A percentile compares a stretch with the other conserved stretches of the same genome.
These are phyloP conservation scores for Ceyx cyanopectus DNA, from an alignment of 2,113 vertebrate species.

Conservation along the genomic window DNA sequence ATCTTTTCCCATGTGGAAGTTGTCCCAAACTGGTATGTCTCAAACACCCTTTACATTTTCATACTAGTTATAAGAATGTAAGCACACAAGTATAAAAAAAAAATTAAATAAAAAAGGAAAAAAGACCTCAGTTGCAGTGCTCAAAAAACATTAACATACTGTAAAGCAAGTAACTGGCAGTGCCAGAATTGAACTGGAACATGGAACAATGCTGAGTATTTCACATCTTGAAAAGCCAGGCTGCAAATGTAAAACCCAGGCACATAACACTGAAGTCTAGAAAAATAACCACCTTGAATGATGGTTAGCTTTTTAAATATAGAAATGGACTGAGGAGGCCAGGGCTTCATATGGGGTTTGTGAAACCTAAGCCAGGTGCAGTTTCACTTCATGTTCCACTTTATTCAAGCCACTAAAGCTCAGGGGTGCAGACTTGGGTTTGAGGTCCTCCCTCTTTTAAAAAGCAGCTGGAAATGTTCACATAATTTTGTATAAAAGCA, in stretches of 20 bases:
- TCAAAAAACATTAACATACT: neutral
- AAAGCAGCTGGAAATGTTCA: slow-evolving; percentile 42
- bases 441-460: neutral
- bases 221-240: neutral
- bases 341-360: neutral
- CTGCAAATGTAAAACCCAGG: neutral
- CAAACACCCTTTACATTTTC: neutral
- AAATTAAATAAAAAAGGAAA: fast-evolving
- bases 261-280: neutral
- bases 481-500: neutral
- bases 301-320: neutral
- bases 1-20: neutral
- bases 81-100: neutral
- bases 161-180: neutral
- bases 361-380: slow-evolving; percentile 42
- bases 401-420: slow-evolving; percentile 17
- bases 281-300: slow-evolving; percentile 4
- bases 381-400: slow-evolving; percentile 9
- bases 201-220: neutral
- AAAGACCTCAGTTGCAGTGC: neutral
- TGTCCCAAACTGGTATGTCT: neutral
- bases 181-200: neutral
- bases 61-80: neutral
- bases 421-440: neutral
- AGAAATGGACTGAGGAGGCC: neutral